Evolutionary conservation across 2,113 vertebrate species (phyloP), one percentile per base, ranked within the genome.

Genomic region (Corynorhinus townsendii): DNA sequence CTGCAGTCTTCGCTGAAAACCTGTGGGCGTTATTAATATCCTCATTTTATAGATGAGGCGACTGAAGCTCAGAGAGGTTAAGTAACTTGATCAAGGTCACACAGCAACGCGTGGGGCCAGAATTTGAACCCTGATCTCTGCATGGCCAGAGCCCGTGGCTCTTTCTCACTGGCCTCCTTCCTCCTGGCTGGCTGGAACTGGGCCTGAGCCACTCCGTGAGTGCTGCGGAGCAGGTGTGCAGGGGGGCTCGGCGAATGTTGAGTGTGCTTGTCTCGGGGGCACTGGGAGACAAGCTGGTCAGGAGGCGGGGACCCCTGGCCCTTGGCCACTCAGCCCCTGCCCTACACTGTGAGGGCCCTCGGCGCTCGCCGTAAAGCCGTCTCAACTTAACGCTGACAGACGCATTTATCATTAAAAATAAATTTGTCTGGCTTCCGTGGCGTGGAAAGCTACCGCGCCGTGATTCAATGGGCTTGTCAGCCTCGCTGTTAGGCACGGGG

Each of bases 341-440:
- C 92, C 10, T 0, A 0, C 11, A 0, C 1, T 1, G 76, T 56
- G 15, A 72, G 91, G 96, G 97, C 94, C 4, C 75, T 45, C 77
- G 69, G 96, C 86, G 43, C 14, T 45, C 1, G 47, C 66, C 0
- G n/a, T 92, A 91, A 98, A 97, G 95, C 97, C 94, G 95, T 96
- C 98, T 97, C 91, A 90, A 96, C 98, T 95, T 97, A 97, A 97
- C 97, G 97, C 98, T 90, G 94, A 98, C 98, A 98, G 98, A 97
- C 97, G 97, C 97, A 97, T 98, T 98, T 97, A 98, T 98, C 98
- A 98, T 98, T 98, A 98, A 98, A 98, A 98, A 98, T 97, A 98
- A 98, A 98, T 98, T 97, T 95, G 94, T 98, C 98, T 98, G 98
- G 98, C 98, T 98, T 96, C 95, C 35, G 35, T 87, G 94, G 98